phyloP scores from a whole-genome alignment of 2,888 invertebrate species.

The Subacronicta megacephala region DNA sequence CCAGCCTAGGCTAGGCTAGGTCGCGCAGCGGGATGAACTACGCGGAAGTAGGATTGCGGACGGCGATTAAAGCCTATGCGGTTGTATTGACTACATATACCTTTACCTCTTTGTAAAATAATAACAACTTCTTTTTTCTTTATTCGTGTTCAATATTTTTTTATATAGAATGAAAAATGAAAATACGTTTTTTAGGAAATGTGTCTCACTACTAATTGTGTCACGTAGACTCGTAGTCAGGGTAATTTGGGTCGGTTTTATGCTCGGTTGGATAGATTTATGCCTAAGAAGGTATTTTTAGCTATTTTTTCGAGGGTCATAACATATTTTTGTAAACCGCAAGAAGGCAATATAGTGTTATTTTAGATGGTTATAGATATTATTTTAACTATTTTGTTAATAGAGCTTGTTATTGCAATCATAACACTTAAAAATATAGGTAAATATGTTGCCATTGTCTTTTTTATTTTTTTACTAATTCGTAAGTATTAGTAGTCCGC shows the following conservation, averaged over 20 bases:
- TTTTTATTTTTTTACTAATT: no score
- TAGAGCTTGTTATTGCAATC: no score
- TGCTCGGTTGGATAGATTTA: constrained; percentile 24
- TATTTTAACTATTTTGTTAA: no score
- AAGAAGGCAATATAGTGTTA: not conserved
- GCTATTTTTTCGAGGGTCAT: constrained; percentile 1
- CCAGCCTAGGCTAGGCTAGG: constrained; percentile 80
- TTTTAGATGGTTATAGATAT: no score
- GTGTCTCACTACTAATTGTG: constrained; percentile 26
- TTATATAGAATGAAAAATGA: constrained; percentile 9
- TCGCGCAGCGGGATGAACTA: constrained; percentile 88
- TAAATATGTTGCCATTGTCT: no score
- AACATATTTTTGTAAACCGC: constrained; percentile 17
- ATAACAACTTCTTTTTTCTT: constrained; percentile 16
- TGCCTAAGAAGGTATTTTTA: constrained; percentile 10
- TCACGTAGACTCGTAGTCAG: constrained; percentile 25
- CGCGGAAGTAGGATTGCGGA: constrained; percentile 85
- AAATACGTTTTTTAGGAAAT: constrained; percentile 26
- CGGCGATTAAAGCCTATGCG: constrained; percentile 71
- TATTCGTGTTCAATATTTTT: constrained; percentile 18
- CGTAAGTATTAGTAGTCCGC: no score
- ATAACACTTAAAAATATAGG: no score
- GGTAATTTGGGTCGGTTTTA: constrained; percentile 34
- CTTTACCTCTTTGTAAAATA: constrained; percentile 20
- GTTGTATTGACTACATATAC: constrained; percentile 35